phyloP scores from a whole-genome alignment of 2,797 vertebrate genomes.

The Margarornis squamiger region DNA sequence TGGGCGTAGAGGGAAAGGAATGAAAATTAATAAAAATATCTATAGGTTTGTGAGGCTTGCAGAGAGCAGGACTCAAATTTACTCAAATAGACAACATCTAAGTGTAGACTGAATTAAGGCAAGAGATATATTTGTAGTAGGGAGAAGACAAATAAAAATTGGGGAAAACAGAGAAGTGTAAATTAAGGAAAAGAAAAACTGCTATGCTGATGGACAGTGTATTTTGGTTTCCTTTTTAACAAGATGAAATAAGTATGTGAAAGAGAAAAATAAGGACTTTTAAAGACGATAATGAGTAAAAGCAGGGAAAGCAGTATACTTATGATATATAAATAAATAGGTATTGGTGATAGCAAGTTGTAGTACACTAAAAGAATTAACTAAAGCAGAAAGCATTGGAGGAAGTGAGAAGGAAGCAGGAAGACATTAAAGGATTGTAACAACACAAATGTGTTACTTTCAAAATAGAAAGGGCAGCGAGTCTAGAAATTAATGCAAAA shows the following conservation, averaged over 20 bases:
- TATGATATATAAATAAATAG: not conserved
- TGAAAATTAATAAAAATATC: not conserved
- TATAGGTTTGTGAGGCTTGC: not conserved
- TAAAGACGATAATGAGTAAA: not conserved
- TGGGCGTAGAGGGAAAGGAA: not conserved
- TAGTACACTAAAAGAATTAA: not conserved
- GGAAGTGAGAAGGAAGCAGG: not conserved
- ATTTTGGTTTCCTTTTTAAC: not conserved
- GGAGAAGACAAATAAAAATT: not conserved
- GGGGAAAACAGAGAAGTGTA: rapidly evolving
- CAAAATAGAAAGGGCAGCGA: not conserved
- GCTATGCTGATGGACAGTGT: not conserved
- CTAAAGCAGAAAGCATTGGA: not conserved
- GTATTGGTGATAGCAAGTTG: not conserved
- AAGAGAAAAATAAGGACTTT: not conserved
- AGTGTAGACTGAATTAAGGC: not conserved
- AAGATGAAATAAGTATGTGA: not conserved
- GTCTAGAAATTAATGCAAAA: not conserved
- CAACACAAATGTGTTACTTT: not conserved
- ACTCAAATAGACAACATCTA: rapidly evolving
- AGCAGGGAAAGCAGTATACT: not conserved
- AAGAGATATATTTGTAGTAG: not conserved
- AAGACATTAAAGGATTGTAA: not conserved
- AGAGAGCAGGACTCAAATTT: not conserved
- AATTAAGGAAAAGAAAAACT: not conserved